Evolutionary conservation across 2,113 vertebrate genomes (phyloP).

Genomic region (Oxygymnocypris stewartii): DNA sequence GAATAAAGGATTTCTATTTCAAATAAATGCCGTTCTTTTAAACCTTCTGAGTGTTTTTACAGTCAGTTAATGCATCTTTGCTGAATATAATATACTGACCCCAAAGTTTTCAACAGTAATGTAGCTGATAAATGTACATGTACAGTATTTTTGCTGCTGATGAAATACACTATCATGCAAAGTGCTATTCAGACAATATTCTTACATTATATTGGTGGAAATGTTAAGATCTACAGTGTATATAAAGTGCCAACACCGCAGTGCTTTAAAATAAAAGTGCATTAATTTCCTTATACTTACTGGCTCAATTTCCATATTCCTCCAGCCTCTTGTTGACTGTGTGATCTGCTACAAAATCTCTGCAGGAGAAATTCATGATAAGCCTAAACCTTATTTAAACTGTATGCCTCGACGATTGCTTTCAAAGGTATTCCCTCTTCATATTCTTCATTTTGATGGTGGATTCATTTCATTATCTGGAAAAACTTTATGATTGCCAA

Average conservation of each 20-base stretch:
- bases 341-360: slow-evolving; percentile 70
- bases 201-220: not conserved
- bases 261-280: not conserved
- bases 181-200: not conserved
- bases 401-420: slow-evolving; percentile 57
- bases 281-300: not conserved
- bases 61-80: too few relatives aligned
- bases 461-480: not conserved
- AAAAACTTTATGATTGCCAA: not conserved
- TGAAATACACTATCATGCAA: not conserved
- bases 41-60: too few relatives aligned
- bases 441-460: not conserved
- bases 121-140: not conserved
- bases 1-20: not conserved
- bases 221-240: too few relatives aligned
- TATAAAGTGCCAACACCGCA: not conserved
- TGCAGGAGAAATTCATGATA: slow-evolving; percentile 58
- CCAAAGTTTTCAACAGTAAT: not conserved
- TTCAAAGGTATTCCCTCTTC: not conserved
- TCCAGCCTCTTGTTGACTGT: slow-evolving; percentile 75
- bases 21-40: too few relatives aligned
- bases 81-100: too few relatives aligned
- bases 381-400: slow-evolving; percentile 69
- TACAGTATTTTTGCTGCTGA: not conserved
- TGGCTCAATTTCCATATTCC: slow-evolving; percentile 12